Base-by-base conservation (phyloP, 53 echinoderm and acorn worm genomes). In the Hippasteria phrygiana region DNA sequence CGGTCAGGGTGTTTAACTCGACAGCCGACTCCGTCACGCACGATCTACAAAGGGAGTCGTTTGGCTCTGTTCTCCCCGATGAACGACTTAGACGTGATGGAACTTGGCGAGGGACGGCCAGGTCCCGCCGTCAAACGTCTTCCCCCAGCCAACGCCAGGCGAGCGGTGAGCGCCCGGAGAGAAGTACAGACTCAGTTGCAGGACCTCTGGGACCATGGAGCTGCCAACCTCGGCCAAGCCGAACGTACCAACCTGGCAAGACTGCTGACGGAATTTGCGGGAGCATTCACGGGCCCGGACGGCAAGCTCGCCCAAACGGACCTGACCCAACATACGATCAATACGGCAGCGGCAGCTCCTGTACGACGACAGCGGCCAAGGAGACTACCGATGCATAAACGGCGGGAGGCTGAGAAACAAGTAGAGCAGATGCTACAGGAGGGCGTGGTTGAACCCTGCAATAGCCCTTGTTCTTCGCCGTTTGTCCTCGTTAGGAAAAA, bases 331-430 rank as follows among this genome's bases (percentile, higher is more conserved):
- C 89, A 89, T 56, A 65, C 16, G 6, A 48, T 89, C 1, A 62
- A 88, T 14, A 91, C 91, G 0, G 74, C 45, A 10, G 71, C 75
- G 11, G 31, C 78, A 18, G 16, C 42, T 16, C 94, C 90, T 13
- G 71, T 92, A 6, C 91, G 87, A 10, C 91, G 92, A 36, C 88
- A 89, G 7, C 90, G 86, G 0, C 87, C 87, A 35, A 65, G 91
- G 17, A 36, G 90, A 6, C 77, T 88, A 10, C 95, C 95, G 8
- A 35, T 89, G 9, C 62, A 76, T 1, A 87, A 90, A 18, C 71
- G 83, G n/a, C 48, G 77, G 36, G 88, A 88, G 18, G 90, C 83
- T 1, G 33, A 72, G 29, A 41, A 41, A 37, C 92, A 92, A 7
- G 81, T 90, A 35, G 54, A 92, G 12, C 43, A 87, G 29, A 78